These are phyloP conservation scores for Corvus moneduloides DNA, from an alignment of 2,113 vertebrate genomes.

Conservation along the genomic window DNA sequence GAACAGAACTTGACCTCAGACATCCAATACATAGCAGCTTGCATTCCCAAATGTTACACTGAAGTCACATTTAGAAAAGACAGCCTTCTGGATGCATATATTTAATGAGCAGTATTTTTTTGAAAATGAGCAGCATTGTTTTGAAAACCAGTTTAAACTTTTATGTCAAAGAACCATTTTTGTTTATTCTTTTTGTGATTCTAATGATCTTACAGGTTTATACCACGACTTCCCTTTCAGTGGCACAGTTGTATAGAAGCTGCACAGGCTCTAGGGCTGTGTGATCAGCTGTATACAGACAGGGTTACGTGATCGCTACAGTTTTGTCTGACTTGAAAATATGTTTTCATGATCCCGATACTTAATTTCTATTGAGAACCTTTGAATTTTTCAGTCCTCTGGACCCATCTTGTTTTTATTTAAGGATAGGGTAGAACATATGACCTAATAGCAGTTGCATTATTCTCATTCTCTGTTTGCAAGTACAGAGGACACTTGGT, in stretches of 20 bases:
- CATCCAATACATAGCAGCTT: neutral
- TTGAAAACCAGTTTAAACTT: neutral
- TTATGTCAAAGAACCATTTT: neutral
- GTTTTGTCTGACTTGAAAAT: neutral
- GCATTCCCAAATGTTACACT: neutral
- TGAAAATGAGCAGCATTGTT: neutral
- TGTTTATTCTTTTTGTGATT: neutral
- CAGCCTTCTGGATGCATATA: neutral
- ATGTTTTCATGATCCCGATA: neutral
- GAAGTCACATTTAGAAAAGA: neutral
- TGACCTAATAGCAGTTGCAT: neutral
- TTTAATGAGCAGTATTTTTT: neutral
- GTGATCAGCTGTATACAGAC: neutral
- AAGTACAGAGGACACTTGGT: neutral
- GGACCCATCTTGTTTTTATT: neutral
- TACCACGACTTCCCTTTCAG: neutral
- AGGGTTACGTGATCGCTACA: neutral
- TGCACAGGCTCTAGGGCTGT: neutral
- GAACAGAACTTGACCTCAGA: constrained; percentile 6
- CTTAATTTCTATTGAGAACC: neutral
- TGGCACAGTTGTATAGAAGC: neutral
- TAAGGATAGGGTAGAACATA: neutral
- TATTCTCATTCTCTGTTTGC: neutral
- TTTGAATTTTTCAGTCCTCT: neutral
- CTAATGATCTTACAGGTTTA: neutral